Base-by-base conservation (phyloP, 2,113 vertebrate genomes). In the Cheilinus undulatus region DNA sequence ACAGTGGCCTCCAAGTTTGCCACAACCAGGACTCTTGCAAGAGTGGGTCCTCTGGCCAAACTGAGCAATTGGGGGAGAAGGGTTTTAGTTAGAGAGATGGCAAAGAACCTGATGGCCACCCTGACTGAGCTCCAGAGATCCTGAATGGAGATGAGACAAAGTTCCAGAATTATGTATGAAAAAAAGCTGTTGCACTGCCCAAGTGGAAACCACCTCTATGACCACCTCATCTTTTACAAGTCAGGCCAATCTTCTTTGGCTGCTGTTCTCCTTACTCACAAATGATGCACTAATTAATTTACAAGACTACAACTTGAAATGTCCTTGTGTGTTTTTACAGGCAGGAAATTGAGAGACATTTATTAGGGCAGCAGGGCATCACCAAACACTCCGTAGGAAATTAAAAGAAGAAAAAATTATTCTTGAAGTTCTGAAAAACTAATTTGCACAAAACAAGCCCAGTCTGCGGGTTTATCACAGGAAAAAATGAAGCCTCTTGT, bases 361-460 rank as follows among this genome's bases (percentile, higher is more conserved):
- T 12, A 17, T 19, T 2, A 7, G 32, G 32, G 15, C 20, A 48
- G 15, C n/a, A n/a, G 59, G 66, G 14, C 60, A 67, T 45, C 20
- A 2, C 15, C 62, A 22, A 30, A 69, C 62, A 26, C 56, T 73
- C 19, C 17, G 27, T 38, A 42, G 74, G 62, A 72, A 79, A 77
- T 73, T 70, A 49, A 59, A 68, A 40, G 28, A 43, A 1, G 14
- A 9, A 34, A 26, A 20, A 40, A 64, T 64, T 42, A 27, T 28
- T 53, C 34, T 54, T 27, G 15, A 53, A 72, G 75, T 34, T 71
- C 30, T 79, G 58, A 45, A 52, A 79, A 75, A 75, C 28, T 82
- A 1, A 85, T 89, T 85, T 82, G 65, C 72, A 79, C 56, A 69
- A 77, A 82, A 77, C 85, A 85, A 81, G 82, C 69, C 64, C 28